phyloP scores from a whole-genome alignment of 1,140 invertebrate species.

The Ditylenchus dipsaci region DNA sequence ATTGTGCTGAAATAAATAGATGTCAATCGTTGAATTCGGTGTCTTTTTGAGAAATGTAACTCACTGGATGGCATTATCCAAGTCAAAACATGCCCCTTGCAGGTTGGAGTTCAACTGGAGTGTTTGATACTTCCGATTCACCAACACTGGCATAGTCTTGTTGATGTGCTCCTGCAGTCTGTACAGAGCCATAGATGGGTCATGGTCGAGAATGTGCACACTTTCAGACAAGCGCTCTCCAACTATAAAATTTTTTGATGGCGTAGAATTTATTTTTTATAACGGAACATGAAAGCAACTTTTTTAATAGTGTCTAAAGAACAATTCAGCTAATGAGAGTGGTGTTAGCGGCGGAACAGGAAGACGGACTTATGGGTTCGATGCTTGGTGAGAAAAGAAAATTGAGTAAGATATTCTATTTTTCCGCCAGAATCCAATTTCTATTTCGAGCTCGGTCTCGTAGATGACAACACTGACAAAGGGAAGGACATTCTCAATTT shows the following conservation, averaged over 20 bases:
- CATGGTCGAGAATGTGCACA: slow-evolving; percentile 61
- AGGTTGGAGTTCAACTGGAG: slow-evolving; percentile 33
- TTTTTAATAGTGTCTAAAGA: too few species aligned
- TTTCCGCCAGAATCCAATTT: too few species aligned
- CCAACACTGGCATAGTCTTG: slow-evolving; percentile 60
- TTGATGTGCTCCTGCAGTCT: slow-evolving; percentile 62
- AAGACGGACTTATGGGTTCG: too few species aligned
- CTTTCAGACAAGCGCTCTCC: slow-evolving; percentile 61
- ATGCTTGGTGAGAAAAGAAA: too few species aligned
- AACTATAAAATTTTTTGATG: slow-evolving; percentile 41
- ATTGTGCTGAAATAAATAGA: slow-evolving; percentile 58
- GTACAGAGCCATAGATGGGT: slow-evolving; percentile 62
- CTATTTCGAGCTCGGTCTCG: too few species aligned
- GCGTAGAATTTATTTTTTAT: background rate
- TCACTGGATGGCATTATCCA: slow-evolving; percentile 49
- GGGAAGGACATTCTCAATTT: too few species aligned
- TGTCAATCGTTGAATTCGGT: background rate
- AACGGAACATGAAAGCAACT: background rate
- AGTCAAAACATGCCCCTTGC: slow-evolving; percentile 46
- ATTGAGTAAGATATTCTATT: too few species aligned
- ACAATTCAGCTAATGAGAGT: background rate
- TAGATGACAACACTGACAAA: too few species aligned
- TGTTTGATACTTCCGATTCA: slow-evolving; percentile 27
- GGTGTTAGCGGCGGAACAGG: too few species aligned
- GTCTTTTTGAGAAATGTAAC: background rate